Conservation (phyloP, 2,888 invertebrate genomes). For the Athetis lepigone region DNA sequence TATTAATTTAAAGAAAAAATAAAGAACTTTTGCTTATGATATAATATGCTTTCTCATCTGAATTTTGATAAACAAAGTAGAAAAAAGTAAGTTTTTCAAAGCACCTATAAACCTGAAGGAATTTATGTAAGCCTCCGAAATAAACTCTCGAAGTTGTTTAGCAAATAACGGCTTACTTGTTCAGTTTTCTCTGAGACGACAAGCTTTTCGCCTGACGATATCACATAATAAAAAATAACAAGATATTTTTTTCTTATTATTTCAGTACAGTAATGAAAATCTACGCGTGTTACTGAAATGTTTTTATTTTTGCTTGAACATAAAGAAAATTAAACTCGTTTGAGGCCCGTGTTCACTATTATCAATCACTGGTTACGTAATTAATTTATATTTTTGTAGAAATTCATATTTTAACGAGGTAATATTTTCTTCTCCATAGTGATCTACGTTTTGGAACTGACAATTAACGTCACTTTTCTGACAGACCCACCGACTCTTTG, state of each 20-base stretch:
- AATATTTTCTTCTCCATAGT: too few relatives aligned
- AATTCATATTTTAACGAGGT: too few relatives aligned
- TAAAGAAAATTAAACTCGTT: constrained; percentile 37
- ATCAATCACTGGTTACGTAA: not conserved
- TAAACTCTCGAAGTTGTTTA: constrained; percentile 35
- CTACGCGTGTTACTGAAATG: constrained; percentile 14
- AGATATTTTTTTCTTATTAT: constrained; percentile 26
- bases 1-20: too few relatives aligned
- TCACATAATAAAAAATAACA: constrained; percentile 44
- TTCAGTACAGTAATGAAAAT: constrained; percentile 34
- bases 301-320: constrained; percentile 35
- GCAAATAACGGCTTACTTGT: constrained; percentile 27
- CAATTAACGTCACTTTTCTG: too few relatives aligned
- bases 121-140: constrained; percentile 41
- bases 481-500: too few relatives aligned
- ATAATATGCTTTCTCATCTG: not conserved
- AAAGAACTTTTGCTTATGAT: too few relatives aligned
- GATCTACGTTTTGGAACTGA: too few relatives aligned
- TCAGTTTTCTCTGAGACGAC: constrained; percentile 13
- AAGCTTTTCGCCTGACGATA: constrained; percentile 29
- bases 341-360: not conserved
- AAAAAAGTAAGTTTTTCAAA: constrained; percentile 15
- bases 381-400: too few relatives aligned
- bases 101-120: constrained; percentile 38
- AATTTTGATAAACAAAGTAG: constrained; percentile 24